phyloP scores from a whole-genome alignment of 2,113 vertebrate genomes.

The Tinamus guttatus region DNA sequence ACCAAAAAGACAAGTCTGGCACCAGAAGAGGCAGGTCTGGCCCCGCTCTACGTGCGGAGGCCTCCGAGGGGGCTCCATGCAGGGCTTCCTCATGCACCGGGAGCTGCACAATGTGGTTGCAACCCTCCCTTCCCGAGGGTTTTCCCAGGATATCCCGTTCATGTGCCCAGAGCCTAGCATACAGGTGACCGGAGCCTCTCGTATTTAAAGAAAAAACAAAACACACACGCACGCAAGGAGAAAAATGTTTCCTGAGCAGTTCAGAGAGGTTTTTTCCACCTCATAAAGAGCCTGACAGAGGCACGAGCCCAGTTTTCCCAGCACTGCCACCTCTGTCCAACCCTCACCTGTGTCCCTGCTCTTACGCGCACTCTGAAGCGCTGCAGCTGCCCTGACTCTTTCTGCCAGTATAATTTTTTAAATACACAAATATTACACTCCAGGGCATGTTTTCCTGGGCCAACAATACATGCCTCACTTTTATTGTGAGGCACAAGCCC shows the following conservation, averaged over 20 bases:
- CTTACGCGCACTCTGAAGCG: not conserved
- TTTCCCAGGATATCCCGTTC: slow-evolving; percentile 50
- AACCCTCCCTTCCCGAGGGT: not conserved
- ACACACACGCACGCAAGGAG: accelerated
- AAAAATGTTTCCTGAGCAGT: slow-evolving; percentile 14
- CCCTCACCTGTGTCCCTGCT: slow-evolving; percentile 64
- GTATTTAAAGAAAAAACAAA: not conserved
- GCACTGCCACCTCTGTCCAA: not conserved
- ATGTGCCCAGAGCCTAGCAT: not conserved
- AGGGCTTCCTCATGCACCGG: not conserved
- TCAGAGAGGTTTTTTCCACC: slow-evolving; percentile 18
- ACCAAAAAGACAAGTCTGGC: accelerated
- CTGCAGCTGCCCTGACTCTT: slow-evolving; percentile 61
- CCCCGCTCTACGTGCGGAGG: not conserved
- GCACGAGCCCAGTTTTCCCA: slow-evolving; percentile 55
- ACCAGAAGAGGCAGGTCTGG: accelerated
- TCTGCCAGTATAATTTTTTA: slow-evolving; percentile 71
- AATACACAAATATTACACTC: slow-evolving; percentile 71
- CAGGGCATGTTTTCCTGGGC: slow-evolving; percentile 67
- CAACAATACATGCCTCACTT: slow-evolving; percentile 74
- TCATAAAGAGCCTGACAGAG: slow-evolving; percentile 51
- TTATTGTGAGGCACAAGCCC: slow-evolving; percentile 72
- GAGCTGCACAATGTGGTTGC: not conserved
- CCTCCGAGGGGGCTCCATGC: not conserved
- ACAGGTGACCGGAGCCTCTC: not conserved